Evolutionary conservation across 2,888 invertebrate species (phyloP).

Genomic region (Actias luna): DNA sequence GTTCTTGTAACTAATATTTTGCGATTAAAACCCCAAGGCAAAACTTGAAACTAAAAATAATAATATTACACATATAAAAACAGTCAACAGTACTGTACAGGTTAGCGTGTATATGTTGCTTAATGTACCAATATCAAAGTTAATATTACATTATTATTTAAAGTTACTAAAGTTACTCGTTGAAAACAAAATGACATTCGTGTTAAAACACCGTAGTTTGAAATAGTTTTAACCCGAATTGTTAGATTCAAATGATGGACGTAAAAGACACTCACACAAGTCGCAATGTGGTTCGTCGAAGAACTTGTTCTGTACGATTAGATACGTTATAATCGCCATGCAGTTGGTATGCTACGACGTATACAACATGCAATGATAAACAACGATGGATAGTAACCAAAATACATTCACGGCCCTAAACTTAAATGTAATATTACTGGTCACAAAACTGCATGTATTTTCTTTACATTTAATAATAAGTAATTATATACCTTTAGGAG

Average conservation of each 20-base stretch:
- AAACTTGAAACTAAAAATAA: too few relatives aligned
- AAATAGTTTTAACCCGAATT: constrained; percentile 70
- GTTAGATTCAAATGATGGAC: constrained; percentile 35
- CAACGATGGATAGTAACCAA: background rate
- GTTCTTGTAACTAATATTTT: too few relatives aligned
- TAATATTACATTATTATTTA: too few relatives aligned
- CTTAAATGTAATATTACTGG: background rate
- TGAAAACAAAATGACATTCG: constrained; percentile 46
- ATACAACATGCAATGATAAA: background rate
- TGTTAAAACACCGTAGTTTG: constrained; percentile 74
- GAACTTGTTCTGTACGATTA: background rate
- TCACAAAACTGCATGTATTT: background rate
- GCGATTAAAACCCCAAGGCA: too few relatives aligned
- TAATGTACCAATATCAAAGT: too few relatives aligned
- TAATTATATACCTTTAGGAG: too few relatives aligned
- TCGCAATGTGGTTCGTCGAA: constrained; percentile 52
- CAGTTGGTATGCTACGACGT: background rate
- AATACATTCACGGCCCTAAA: background rate
- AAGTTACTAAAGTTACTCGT: background rate
- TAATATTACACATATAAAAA: too few relatives aligned
- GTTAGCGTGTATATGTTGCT: too few relatives aligned
- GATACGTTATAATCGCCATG: background rate
- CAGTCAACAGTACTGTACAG: too few relatives aligned
- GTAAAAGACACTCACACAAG: constrained; percentile 61
- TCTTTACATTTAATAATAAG: background rate